Conservation (phyloP, 1,140 invertebrate genomes). For the Cherax destructor region DNA sequence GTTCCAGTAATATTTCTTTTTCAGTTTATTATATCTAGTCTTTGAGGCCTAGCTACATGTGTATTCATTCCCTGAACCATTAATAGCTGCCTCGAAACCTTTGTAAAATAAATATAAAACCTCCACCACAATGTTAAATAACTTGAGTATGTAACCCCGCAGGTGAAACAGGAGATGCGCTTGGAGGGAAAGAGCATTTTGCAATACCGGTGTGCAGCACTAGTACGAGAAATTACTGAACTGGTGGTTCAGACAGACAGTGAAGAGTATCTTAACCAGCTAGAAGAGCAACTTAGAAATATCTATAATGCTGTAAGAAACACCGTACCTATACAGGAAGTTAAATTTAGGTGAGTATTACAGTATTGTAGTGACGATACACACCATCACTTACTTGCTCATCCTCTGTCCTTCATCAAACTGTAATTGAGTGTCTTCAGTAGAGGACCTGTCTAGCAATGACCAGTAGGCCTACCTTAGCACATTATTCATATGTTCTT, state of each 20-base stretch:
- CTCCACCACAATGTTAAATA: background rate
- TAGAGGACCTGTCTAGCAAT: no score
- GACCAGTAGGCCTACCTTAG: no score
- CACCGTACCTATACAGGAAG: slow-evolving; percentile 33
- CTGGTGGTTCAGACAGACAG: slow-evolving; percentile 57
- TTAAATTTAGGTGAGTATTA: slow-evolving; percentile 48
- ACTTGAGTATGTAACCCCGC: background rate
- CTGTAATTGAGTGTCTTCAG: no score
- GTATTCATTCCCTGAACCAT: no score
- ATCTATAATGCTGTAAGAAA: slow-evolving; percentile 56
- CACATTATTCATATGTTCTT: no score
- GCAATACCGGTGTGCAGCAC: slow-evolving; percentile 52
- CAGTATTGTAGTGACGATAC: background rate
- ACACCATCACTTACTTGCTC: no score
- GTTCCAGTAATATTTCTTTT: no score
- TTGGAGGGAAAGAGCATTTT: slow-evolving; percentile 55
- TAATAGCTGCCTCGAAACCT: no score
- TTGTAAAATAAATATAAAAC: no score
- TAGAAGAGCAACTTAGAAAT: slow-evolving; percentile 48
- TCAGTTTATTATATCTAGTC: no score
- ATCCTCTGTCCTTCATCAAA: no score
- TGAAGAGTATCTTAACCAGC: slow-evolving; percentile 59
- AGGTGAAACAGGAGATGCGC: slow-evolving; percentile 61
- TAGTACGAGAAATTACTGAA: slow-evolving; percentile 55
- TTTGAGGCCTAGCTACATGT: no score